Evolutionary conservation across 2,113 vertebrate genomes (phyloP), one percentile per base, ranked within the genome.

Genomic region (Stigmatopora nigra): DNA sequence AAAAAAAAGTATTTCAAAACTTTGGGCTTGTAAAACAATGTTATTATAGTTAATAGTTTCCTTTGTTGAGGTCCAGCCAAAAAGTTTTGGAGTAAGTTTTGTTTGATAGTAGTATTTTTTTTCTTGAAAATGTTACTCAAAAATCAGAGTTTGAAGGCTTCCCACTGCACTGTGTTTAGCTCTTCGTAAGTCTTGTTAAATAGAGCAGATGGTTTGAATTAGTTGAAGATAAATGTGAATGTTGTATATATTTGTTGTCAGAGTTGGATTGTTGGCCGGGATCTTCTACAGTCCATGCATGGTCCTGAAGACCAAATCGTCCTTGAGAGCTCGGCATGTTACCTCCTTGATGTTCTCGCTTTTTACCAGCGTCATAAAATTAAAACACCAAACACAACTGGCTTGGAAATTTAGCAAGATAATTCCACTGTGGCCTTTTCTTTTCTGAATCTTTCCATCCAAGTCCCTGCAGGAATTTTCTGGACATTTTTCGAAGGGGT

Each of bases 141-240:
- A 31, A 31, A 55, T 55, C 12, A 7, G 53, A 25, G 25, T 55
- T 55, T 55, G 9, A 14, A 60, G 25, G 5, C 0, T 0, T 62
- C 53, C 52, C 41, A 19, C 53, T 7, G 13, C 7, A 55, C n/a
- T n/a, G 20, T 7, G 53, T 13, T 55, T 31, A 1, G 14, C 53
- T 31, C 2, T 15, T 15, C 25, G 53, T 55, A 19, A n/a, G 10
- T 60, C 38, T 60, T 25, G 17, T 20, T 36, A 60, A 15, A n/a
- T 57, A 20, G n/a, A 47, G 62, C 78, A 75, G 63, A 73, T 78
- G 68, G 48, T 78, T 74, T 9, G 5, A 10, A 72, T 74, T 57
- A 68, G 1, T 25, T 12, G 31, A 53, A 61, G 53, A 70, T 38
- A 15, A 36, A 49, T 63, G 13, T 17, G 19, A 25, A 38, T 36